Base-by-base conservation (phyloP, 2,797 vertebrate species). In the Lycodopsis pacificus region DNA sequence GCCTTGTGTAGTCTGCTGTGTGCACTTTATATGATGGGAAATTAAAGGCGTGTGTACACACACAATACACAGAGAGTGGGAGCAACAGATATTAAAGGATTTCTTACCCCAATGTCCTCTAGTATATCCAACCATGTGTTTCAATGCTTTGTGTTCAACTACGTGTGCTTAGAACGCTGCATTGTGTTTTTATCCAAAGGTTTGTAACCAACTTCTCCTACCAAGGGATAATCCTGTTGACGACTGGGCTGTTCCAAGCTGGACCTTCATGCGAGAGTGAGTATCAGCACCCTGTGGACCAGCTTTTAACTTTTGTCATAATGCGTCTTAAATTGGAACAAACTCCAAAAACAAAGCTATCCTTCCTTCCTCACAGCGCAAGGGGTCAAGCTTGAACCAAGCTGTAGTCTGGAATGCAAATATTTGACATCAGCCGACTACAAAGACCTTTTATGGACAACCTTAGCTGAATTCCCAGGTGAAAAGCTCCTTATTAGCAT, bases 391-490 rank as follows among this genome's bases (percentile, higher is more conserved):
- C 91, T 91, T 4, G 95, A 97, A 81, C 94, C 93, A 0, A 94
- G 92, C 19, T 99, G 97, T 86, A 95, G 91, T 84, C 88, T 98
- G 83, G 95, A 95, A 79, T 99, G 97, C 77, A 96, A 96, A 90
- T 95, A 96, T 87, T 93, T 98, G 89, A 97, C 95, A 9, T 87
- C 94, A 73, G 93, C 91, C 15, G 97, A 99, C 74, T 99, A 99
- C 93, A 96, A 93, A 66, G 96, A 97, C 62, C 94, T 99, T 78
- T 93, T 99, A 78, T 98, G 97, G 97, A 99, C 97, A 2, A 97
- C 96, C 0, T 86, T 98, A 19, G 97, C 97, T 6, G 97, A 99
- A 90, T 97, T 99, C 84, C 97, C 97, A 93, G 97, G 97, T 98
- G 51, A 89, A 67, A 66, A 22, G 13, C 19, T 62, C 1, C 3